A percentile compares a stretch with the other conserved stretches of the same genome.
These are phyloP conservation scores for Eudemis profundana DNA, from an alignment of 2,888 invertebrate species.

Conservation along the genomic window DNA sequence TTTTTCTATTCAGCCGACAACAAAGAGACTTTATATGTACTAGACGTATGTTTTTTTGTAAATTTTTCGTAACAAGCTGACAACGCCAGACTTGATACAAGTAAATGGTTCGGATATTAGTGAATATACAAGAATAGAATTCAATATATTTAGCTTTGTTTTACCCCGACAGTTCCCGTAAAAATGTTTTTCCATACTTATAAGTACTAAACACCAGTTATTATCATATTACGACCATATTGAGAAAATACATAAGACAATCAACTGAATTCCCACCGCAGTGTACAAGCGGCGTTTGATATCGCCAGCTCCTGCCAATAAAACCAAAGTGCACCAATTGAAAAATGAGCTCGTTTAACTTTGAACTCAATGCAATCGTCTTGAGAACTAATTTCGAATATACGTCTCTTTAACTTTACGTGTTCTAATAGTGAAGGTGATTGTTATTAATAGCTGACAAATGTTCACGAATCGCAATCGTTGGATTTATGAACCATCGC, in stretches of 20 bases:
- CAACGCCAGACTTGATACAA: no score
- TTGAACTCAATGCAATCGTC: not conserved
- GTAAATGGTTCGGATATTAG: no score
- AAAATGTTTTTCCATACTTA: no score
- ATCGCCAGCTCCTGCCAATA: not conserved
- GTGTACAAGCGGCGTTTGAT: constrained; percentile 7
- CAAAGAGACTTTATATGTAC: no score
- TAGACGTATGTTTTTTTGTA: no score
- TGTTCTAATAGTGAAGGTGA: not conserved
- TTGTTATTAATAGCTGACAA: constrained; percentile 43
- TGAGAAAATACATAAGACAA: constrained; percentile 16
- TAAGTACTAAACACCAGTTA: not conserved
- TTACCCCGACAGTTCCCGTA: no score
- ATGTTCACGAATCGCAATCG: constrained; percentile 41
- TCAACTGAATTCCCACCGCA: constrained; percentile 6
- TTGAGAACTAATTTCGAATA: not conserved
- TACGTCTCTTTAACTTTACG: not conserved
- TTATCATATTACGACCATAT: constrained; percentile 9
- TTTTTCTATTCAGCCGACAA: no score
- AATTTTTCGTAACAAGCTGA: no score
- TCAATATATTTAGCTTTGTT: no score
- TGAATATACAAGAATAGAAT: no score
- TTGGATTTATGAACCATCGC: constrained; percentile 38
- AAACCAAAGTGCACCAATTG: not conserved
- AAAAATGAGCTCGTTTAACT: not conserved